These are phyloP conservation scores for Eilema depressum DNA, from an alignment of 2,888 invertebrate genomes.

Conservation along the genomic window DNA sequence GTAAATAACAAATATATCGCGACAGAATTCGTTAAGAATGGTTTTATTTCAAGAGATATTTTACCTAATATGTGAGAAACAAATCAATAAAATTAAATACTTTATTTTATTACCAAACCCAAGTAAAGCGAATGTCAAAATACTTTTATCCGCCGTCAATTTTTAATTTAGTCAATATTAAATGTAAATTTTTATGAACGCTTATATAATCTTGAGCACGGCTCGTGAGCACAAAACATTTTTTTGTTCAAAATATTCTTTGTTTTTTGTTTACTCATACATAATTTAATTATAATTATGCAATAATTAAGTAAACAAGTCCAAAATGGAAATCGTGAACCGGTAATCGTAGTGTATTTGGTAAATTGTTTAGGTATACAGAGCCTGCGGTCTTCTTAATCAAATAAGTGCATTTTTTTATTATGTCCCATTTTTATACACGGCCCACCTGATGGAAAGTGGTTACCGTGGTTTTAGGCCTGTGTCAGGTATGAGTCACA, in stretches of 20 bases:
- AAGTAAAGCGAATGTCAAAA: background rate
- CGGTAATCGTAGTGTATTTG: background rate
- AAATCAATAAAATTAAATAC: background rate
- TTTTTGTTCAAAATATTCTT: background rate
- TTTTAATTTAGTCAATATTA: background rate
- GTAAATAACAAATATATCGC: no score
- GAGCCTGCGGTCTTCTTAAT: no score
- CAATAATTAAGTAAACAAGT: background rate
- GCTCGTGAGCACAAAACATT: background rate
- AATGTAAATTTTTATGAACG: conserved; percentile 1
- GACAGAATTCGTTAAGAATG: no score
- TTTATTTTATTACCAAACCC: background rate
- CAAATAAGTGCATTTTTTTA: no score
- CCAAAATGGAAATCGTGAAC: background rate
- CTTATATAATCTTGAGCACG: background rate
- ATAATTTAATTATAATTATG: background rate
- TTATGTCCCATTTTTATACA: no score
- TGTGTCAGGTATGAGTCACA: no score
- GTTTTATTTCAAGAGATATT: no score
- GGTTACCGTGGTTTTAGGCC: no score
- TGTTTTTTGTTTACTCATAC: background rate
- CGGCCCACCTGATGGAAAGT: no score
- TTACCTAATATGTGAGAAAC: background rate
- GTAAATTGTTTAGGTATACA: background rate
- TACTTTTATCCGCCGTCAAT: background rate